These are phyloP conservation scores for Bucco capensis DNA, from an alignment of 2,113 vertebrate species.

Conservation along the genomic window DNA sequence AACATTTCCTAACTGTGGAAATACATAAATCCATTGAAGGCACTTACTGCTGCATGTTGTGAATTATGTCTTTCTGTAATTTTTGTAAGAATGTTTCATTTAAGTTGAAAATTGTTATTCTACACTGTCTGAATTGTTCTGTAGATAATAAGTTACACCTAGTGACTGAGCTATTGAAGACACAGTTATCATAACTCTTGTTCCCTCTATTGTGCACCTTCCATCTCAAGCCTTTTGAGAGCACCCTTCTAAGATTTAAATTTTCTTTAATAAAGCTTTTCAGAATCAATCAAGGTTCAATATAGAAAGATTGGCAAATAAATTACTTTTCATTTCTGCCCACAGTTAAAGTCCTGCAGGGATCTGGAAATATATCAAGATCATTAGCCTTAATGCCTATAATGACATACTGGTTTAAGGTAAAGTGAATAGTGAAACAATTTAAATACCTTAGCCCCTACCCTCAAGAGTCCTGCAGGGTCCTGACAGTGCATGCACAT, in stretches of 20 bases:
- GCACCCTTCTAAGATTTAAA: neutral
- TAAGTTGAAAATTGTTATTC: neutral
- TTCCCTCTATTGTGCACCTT: neutral
- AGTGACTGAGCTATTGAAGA: neutral
- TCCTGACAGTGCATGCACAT: neutral
- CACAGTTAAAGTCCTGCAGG: slow-evolving; percentile 41
- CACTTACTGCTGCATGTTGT: too few relatives aligned
- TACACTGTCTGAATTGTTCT: neutral
- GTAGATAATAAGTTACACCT: neutral
- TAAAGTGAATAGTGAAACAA: neutral
- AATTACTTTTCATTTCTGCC: slow-evolving; percentile 63
- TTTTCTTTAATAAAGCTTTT: slow-evolving; percentile 43
- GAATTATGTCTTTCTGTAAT: neutral
- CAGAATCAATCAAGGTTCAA: slow-evolving; percentile 51
- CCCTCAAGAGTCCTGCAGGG: neutral
- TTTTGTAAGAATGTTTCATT: neutral
- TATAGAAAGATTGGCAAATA: slow-evolving; percentile 52
- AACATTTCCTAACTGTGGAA: neutral
- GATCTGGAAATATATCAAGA: slow-evolving; percentile 57
- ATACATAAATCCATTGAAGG: neutral
- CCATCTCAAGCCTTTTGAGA: neutral
- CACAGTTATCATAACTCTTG: neutral
- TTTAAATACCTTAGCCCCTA: neutral
- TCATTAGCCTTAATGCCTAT: slow-evolving; percentile 57
- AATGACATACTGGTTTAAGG: slow-evolving; percentile 32